Base-by-base conservation (phyloP, 2,888 invertebrate genomes). In the Acrocyrtus sp. region DNA sequence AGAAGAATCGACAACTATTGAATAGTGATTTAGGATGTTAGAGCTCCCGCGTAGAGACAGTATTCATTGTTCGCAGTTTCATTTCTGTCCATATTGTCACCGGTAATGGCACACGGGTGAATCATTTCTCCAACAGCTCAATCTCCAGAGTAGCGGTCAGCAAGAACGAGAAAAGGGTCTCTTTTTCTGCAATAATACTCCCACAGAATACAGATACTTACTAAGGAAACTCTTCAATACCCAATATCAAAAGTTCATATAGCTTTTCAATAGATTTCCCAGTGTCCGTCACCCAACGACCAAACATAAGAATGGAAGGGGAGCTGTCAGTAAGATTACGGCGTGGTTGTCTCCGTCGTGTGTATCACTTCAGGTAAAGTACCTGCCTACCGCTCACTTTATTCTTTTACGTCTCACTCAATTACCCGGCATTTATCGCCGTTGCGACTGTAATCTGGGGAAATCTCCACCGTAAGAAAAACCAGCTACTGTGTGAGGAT, bases 401-500 rank as follows among this genome's bases (percentile, higher is more conserved):
- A 26, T 29, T 27, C 29, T 19, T 29, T 6, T 26, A 27, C n/a
- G 26, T 21, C 56, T 63, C 63, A 63, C 34, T 54, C 53, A 17
- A 54, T 26, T n/a, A n/a, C n/a, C n/a, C 53, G 29, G 54, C 45
- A 26, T 34, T 47, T 24, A 63, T 53, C 29, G 43, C 39, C 3
- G 51, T n/a, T 43, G 39, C 29, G 50, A 26, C 48, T 34, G 24
- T n/a, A n/a, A n/a, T n/a, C n/a, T n/a, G n/a, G n/a, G n/a, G n/a
- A n/a, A n/a, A n/a, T n/a, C n/a, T n/a, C n/a, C n/a, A n/a, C n/a
- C n/a, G n/a, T n/a, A n/a, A n/a, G n/a, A n/a, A n/a, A n/a, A n/a
- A n/a, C n/a, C 50, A n/a, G 61, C 61, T 61, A 61, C 61, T 50
- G 61, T 61, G 61, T 50, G 24, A 47, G 34, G 21, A 61, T 50